Evolutionary conservation across 2,888 invertebrate species (phyloP), one percentile per base, ranked within the genome.

Genomic region (Tetragnatha montana): DNA sequence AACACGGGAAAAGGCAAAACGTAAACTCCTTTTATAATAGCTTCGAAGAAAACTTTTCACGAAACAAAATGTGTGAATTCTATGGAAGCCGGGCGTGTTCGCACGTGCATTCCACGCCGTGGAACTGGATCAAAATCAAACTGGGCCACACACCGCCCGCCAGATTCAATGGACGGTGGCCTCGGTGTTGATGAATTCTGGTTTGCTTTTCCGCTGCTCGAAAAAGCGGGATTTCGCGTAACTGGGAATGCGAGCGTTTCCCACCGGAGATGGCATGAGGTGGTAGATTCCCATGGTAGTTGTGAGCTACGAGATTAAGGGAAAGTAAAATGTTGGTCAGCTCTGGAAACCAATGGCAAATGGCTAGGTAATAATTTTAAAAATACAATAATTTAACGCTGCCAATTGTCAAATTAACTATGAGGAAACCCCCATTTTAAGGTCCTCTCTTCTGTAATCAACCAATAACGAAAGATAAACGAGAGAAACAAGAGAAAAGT

Each of bases 41-140:
- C 12, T 60, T 60, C 8, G 60, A 6, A 60, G 12, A 60, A 17
- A 60, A 60, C 12, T 60, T 60, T 60, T 60, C 17, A 4, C 17
- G 60, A 60, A 4, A 60, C 12, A 10, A 10, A 60, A 60, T 60
- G 17, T 60, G 4, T 17, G 12, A 60, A 60, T 60, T 60, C 60
- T 60, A 60, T 60, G 60, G 60, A 78, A 60, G 8, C 47, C 17
- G 60, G 19, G 78, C 21, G 78, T 22, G 60, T 76, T 19, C 50
- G 21, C 21, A 12, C 76, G 19, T 21, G 76, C 60, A 78, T 60
- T 78, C 60, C 60, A 78, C 21, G 60, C 76, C 76, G 51, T 21
- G 60, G 60, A 78, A 60, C 78, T 78, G 60, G 78, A 78, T 78
- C 60, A 22, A 6, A 78, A 78, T 78, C 78, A 78, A 78, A 78